phyloP scores from a whole-genome alignment of 2,888 invertebrate genomes.

The Mactromeris polynyma region DNA sequence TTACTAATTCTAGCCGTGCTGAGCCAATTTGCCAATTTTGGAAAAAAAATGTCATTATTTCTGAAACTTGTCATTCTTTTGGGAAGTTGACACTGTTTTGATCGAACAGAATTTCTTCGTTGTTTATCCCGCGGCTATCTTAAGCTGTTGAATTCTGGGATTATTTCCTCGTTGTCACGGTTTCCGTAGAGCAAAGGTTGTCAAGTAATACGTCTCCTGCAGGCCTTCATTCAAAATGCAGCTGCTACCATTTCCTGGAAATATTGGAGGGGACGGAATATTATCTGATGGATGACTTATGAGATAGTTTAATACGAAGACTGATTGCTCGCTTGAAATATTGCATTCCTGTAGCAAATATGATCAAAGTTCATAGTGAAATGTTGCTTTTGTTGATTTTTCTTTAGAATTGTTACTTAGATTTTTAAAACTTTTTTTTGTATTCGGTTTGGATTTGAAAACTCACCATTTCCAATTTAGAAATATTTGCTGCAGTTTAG shows the following conservation, averaged over 20 bases:
- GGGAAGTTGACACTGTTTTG: slow-evolving; percentile 5
- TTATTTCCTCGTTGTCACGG: background rate
- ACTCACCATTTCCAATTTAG: too few species aligned
- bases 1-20: background rate
- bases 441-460: too few species aligned
- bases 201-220: slow-evolving; percentile 1
- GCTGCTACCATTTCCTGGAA: background rate
- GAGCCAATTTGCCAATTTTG: background rate
- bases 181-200: slow-evolving; percentile 16
- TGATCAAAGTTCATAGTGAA: too few species aligned
- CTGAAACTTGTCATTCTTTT: background rate
- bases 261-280: background rate
- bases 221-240: background rate
- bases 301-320: background rate
- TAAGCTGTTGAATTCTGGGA: slow-evolving; percentile 4
- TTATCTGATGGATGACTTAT: background rate
- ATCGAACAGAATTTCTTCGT: background rate
- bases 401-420: too few species aligned
- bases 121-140: background rate
- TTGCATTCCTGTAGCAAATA: background rate
- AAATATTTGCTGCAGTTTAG: too few species aligned
- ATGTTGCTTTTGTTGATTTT: too few species aligned
- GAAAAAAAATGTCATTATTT: background rate
- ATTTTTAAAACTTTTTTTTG: too few species aligned
- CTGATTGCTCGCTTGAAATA: background rate